These are phyloP conservation scores for Ciconia nigra DNA, from an alignment of 2,797 vertebrate species.

Conservation along the genomic window DNA sequence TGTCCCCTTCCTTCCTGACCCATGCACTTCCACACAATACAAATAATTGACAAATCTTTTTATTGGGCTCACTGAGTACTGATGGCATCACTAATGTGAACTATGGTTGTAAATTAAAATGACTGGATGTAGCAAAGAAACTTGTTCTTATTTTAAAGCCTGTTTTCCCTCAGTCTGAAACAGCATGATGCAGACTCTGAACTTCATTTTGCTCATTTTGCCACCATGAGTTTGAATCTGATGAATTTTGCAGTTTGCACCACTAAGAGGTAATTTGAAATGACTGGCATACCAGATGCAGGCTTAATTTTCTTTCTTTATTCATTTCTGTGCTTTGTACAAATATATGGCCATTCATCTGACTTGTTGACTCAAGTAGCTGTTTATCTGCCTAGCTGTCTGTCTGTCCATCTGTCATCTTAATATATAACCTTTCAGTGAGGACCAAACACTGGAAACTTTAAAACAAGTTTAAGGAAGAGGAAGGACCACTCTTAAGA, in stretches of 20 bases:
- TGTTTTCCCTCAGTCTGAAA: not conserved
- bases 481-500: not conserved
- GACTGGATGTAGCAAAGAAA: not conserved
- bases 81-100: not conserved
- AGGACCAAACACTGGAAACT: not conserved
- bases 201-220: not conserved
- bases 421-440: not conserved
- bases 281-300: not conserved
- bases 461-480: not conserved
- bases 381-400: not conserved
- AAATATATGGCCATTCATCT: not conserved
- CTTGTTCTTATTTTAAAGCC: not conserved
- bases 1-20: not conserved
- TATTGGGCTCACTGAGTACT: not conserved
- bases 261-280: not conserved
- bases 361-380: not conserved
- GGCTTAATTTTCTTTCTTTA: not conserved
- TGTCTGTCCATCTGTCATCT: not conserved
- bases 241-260: not conserved
- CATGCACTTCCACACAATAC: not conserved
- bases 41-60: not conserved
- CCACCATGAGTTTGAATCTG: not conserved
- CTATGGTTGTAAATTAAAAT: not conserved
- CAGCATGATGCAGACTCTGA: not conserved
- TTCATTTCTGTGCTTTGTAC: not conserved